Evolutionary conservation across 2,113 vertebrate genomes (phyloP).

Genomic region (Gavia stellata): DNA sequence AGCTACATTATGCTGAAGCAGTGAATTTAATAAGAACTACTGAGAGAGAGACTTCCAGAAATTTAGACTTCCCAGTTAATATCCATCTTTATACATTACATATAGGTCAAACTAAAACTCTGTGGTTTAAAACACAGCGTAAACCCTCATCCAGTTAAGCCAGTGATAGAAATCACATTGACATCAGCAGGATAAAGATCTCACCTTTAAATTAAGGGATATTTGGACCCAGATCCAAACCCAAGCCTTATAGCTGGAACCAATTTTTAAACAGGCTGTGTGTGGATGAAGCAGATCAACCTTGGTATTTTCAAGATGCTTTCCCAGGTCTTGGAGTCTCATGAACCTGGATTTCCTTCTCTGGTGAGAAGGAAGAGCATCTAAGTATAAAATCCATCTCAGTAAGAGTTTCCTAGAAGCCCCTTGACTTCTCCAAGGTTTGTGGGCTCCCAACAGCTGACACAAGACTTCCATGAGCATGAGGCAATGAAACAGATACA

Average conservation of each 20-base stretch:
- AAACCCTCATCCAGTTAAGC: neutral
- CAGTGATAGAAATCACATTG: neutral
- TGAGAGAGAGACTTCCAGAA: slow-evolving; percentile 41
- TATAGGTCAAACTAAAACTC: slow-evolving; percentile 1
- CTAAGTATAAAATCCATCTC: neutral
- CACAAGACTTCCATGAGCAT: neutral
- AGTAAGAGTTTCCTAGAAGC: neutral
- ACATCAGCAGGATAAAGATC: neutral
- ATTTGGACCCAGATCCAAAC: neutral
- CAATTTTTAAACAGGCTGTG: neutral
- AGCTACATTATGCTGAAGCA: neutral
- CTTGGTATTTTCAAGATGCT: neutral
- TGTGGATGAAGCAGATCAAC: neutral
- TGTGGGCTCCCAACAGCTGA: neutral
- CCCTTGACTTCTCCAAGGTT: neutral
- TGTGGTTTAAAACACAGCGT: neutral
- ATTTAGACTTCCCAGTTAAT: slow-evolving; percentile 21
- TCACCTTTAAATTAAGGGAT: neutral
- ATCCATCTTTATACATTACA: neutral
- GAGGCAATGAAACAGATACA: neutral
- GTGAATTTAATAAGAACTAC: slow-evolving; percentile 43
- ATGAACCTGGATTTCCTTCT: neutral
- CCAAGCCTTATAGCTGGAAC: neutral
- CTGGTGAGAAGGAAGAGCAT: neutral
- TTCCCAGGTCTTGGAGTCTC: neutral